Evolutionary conservation across 2,797 vertebrate genomes (phyloP).

Genomic region (Rousettus madagascariensis): DNA sequence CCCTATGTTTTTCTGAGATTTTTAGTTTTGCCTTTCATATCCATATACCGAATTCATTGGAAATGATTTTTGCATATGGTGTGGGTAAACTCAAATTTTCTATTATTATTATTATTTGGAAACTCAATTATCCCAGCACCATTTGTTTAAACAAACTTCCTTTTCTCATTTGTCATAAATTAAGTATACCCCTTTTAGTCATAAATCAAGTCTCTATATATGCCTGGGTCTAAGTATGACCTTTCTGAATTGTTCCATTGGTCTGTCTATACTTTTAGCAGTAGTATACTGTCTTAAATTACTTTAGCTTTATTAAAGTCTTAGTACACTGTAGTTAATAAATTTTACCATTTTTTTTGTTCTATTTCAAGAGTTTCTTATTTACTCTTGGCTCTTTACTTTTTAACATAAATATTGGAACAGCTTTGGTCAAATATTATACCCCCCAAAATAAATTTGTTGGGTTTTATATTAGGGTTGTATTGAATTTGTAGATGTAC

Average conservation of each 20-base stretch:
- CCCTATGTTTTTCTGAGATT: not conserved
- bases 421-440: not conserved
- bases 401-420: not conserved
- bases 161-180: not conserved
- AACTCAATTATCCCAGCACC: not conserved
- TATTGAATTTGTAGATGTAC: not conserved
- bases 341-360: not conserved
- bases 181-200: not conserved
- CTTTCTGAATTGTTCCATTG: not conserved
- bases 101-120: not conserved
- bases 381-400: not conserved
- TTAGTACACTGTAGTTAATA: not conserved
- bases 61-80: not conserved
- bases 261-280: not conserved
- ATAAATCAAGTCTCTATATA: not conserved
- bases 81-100: not conserved
- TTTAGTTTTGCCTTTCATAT: not conserved
- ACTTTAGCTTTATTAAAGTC: not conserved
- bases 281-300: not conserved
- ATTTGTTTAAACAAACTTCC: not conserved
- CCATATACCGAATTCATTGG: not conserved
- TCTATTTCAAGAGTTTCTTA: conserved; percentile 6
- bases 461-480: not conserved
- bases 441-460: not conserved
- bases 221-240: not conserved